Conservation (phyloP, 2,797 vertebrate species). For the Labroides dimidiatus region DNA sequence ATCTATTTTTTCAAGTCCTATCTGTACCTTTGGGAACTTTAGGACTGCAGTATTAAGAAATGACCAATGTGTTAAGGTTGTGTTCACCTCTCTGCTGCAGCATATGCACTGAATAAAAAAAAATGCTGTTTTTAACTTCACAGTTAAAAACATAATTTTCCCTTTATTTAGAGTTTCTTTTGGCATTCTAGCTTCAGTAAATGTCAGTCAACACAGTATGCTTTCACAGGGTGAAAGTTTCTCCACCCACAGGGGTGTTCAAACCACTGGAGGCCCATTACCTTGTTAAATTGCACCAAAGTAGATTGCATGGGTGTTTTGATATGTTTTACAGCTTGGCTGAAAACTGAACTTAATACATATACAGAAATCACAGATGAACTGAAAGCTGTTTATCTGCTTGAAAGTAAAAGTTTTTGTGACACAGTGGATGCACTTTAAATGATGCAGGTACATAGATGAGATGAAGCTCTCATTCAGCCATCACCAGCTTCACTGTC, state of each 20-base stretch:
- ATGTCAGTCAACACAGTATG: slow-evolving; percentile 35
- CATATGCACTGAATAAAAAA: neutral
- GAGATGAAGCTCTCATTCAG: neutral
- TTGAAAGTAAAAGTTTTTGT: slow-evolving; percentile 9
- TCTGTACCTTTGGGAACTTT: no score
- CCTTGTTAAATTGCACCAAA: slow-evolving; percentile 44
- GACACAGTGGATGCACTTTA: neutral
- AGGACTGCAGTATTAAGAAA: no score
- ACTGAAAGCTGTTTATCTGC: slow-evolving; percentile 14
- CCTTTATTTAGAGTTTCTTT: slow-evolving; percentile 24
- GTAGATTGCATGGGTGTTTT: slow-evolving; percentile 42
- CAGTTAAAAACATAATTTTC: slow-evolving; percentile 5
- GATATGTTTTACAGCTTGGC: slow-evolving; percentile 30
- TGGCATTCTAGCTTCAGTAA: slow-evolving; percentile 11
- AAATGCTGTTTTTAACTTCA: no score
- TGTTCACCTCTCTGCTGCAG: neutral
- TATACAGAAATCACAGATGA: slow-evolving; percentile 25
- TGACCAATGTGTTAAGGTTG: no score
- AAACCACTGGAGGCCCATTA: slow-evolving; percentile 50
- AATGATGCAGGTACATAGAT: neutral
- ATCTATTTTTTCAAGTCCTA: no score
- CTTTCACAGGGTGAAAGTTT: slow-evolving; percentile 36
- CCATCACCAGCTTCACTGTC: neutral
- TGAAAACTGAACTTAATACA: slow-evolving; percentile 30
- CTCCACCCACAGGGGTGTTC: slow-evolving; percentile 31